Conservation (phyloP, 2,797 vertebrate species). For the Chanos chanos region DNA sequence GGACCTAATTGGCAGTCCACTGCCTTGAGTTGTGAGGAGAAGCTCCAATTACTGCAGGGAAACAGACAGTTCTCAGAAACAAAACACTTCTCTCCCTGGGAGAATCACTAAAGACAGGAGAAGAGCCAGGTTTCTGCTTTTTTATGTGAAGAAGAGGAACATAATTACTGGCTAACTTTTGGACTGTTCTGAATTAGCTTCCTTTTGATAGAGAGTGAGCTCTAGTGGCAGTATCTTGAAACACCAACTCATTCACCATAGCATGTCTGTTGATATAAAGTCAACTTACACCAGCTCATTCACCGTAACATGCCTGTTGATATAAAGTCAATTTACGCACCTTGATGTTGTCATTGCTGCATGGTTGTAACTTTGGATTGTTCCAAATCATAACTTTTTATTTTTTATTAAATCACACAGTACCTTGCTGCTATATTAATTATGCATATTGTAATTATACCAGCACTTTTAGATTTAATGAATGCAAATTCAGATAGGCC, state of each 20-base stretch:
- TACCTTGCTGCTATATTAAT: no score
- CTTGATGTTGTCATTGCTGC: no score
- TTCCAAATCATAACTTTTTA: no score
- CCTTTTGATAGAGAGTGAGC: conserved; percentile 75
- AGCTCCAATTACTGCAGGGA: conserved; percentile 53
- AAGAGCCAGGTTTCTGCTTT: conserved; percentile 35
- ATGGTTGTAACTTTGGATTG: no score
- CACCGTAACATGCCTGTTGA: no score
- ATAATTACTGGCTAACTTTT: conserved; percentile 35
- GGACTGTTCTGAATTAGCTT: conserved; percentile 35
- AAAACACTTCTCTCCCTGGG: conserved; percentile 46
- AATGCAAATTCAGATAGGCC: no score
- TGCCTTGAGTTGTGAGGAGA: conserved; percentile 12
- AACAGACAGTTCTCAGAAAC: conserved; percentile 47
- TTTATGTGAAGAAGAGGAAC: conserved; percentile 44
- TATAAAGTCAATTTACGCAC: no score
- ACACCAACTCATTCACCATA: conserved; percentile 46
- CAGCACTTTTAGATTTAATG: no score
- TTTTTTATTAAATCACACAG: no score
- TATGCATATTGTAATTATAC: no score
- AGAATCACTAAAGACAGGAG: conserved; percentile 55
- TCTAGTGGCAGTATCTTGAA: conserved; percentile 70
- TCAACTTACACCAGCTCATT: no score
- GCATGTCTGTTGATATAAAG: not conserved
- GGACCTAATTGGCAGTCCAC: conserved; percentile 46